These are phyloP conservation scores for Argyresthia albistria DNA, from an alignment of 2,888 invertebrate genomes.

Conservation along the genomic window DNA sequence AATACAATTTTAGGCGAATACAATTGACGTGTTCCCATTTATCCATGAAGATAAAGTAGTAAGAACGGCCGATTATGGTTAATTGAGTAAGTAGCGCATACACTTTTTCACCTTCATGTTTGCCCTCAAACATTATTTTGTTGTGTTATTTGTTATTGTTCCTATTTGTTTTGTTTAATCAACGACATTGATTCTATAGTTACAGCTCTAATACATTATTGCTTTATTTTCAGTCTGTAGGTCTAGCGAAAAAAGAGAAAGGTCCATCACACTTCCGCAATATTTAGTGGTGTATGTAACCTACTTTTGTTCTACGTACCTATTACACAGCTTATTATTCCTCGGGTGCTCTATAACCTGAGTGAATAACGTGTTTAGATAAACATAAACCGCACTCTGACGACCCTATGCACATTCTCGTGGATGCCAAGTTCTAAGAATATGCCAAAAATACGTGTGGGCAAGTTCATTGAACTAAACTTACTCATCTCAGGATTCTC, in stretches of 20 bases:
- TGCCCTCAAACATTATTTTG: conserved; percentile 28
- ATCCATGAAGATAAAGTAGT: not conserved
- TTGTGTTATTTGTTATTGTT: conserved; percentile 18
- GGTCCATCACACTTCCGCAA: conserved; percentile 8
- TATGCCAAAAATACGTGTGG: not conserved
- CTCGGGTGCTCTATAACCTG: not conserved
- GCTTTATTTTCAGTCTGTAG: not conserved
- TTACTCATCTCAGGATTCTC: not conserved
- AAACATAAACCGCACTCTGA: not conserved
- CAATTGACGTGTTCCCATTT: not conserved
- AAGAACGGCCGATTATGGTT: conserved; percentile 7
- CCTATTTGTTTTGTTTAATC: conserved; percentile 5
- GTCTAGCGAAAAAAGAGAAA: conserved; percentile 4
- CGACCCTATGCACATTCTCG: not conserved
- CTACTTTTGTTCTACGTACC: conserved; percentile 4
- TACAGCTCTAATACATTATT: not conserved
- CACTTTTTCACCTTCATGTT: conserved; percentile 37
- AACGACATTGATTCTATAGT: too few species aligned
- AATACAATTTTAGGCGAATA: not conserved
- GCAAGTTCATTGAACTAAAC: not conserved
- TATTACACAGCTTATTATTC: not conserved
- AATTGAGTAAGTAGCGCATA: conserved; percentile 7
- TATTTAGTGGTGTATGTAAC: conserved; percentile 7
- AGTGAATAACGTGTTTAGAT: not conserved
- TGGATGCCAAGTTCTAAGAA: not conserved